Evolutionary conservation across 2,113 vertebrate genomes (phyloP).

Genomic region (Athene cunicularia): DNA sequence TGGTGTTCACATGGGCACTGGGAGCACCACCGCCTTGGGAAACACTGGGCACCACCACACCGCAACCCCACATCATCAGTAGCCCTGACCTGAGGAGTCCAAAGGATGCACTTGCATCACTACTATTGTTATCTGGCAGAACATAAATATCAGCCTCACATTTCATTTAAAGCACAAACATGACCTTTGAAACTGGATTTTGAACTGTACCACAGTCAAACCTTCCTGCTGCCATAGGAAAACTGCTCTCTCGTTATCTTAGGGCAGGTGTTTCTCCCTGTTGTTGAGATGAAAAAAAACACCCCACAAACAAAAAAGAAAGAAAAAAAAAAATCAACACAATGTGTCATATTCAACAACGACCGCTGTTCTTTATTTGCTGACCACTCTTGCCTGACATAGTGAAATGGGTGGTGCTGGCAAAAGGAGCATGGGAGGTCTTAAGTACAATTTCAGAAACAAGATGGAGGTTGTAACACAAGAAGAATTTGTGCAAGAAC

Average conservation of each 20-base stretch:
- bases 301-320: too few species aligned
- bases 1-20: background rate
- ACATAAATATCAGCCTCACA: background rate
- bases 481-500: background rate
- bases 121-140: background rate
- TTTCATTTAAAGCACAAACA: background rate
- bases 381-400: background rate
- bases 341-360: background rate
- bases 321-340: background rate
- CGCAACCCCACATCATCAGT: accelerated
- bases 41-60: background rate
- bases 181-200: background rate
- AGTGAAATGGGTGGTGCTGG: background rate
- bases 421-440: background rate
- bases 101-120: background rate
- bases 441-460: background rate
- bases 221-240: background rate
- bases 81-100: background rate
- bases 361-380: background rate
- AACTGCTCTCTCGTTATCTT: background rate
- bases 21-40: background rate
- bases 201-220: background rate
- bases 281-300: background rate
- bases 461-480: background rate
- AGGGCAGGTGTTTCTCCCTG: background rate